Base-by-base conservation (phyloP, 2,888 invertebrate genomes). In the Notocelia uddmanniana region DNA sequence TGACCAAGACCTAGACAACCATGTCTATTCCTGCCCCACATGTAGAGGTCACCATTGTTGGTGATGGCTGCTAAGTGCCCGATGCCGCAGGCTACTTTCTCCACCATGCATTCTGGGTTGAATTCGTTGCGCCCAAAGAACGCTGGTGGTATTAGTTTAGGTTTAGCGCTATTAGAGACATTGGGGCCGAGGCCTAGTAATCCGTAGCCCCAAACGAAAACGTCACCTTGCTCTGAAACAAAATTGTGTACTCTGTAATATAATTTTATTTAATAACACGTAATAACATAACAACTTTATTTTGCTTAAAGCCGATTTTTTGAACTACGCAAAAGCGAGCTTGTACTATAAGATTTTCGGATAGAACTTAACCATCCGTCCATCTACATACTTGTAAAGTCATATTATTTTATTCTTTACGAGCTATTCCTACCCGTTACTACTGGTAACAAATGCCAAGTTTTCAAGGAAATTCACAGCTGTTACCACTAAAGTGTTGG, bases 201-300 rank as follows among this genome's bases (percentile, higher is more conserved):
- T 41, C 99, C 99, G 86, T 95, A 98, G 6, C 99, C 99, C 99
- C 99, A 99, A 0, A 97, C 96, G 85, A 96, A 99, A 0, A 97
- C 98, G 31, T 97, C 94, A 0, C 98, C 98, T 74, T 95, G 89
- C 73, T 97, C 98, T 97, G 91, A 37, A 83, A 85, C 75, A 71
- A n/a, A 81, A 58, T 18, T 31, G 6, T 45, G 50, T 19, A 48
- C 13, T 8, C 2, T 0, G 21, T 19, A 37, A 31, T 37, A 34
- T 2, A 1, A 34, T 11, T 10, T 10, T 34, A 34, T 11, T 11
- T 8, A 2, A 11, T 34, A 34, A 10, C 9, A 31, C 34, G 1
- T 34, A 34, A 34, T n/a, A n/a, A n/a, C n/a, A n/a, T n/a, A n/a
- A n/a, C n/a, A n/a, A n/a, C n/a, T n/a, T n/a, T n/a, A n/a, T n/a